Base-by-base conservation (phyloP, 2,797 vertebrate species). In the Catharus ustulatus region DNA sequence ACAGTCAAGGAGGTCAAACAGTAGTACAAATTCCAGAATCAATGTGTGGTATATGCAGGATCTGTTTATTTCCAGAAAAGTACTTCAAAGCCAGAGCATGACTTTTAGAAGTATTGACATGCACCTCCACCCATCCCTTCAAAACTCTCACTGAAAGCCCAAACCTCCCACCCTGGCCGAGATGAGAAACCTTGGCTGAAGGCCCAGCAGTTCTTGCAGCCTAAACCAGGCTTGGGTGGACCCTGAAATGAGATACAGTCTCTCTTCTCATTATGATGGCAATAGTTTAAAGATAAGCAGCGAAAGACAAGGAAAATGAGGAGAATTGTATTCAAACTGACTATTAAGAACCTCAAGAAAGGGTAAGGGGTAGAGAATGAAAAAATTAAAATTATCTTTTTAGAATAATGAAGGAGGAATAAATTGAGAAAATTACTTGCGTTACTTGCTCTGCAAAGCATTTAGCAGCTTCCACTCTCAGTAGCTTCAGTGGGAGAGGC, bases 161-260 rank as follows among this genome's bases (percentile, higher is more conserved):
- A 73, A 89, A 88, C 19, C 51, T 95, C 95, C 76, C 42, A 88
- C 38, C 32, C 74, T 62, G 26, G 40, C 63, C 58, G 72, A 43
- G 27, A 85, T 57, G 57, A 89, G 34, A 68, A 32, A 64, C 59
- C 32, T 85, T 93, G 93, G 82, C 84, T 80, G 58, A 91, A 86
- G 40, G 66, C 87, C 87, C 82, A 58, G 81, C 27, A 80, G 54
- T 68, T 81, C 42, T 80, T 90, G 57, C 52, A 74, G 72, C 45
- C 36, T 89, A 84, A 87, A 85, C 30, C 42, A 72, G 76, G 58
- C 58, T 91, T 93, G 93, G 79, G 85, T 94, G 85, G 89, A 88
- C 73, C 76, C 84, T 94, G 91, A 93, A 96, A 96, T 78, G 62
- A 80, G 86, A 93, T 89, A 80, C 34, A 22, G 11, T 36, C 32